Base-by-base conservation (phyloP, 2,113 vertebrate genomes). In the Vulpes ferrilata region DNA sequence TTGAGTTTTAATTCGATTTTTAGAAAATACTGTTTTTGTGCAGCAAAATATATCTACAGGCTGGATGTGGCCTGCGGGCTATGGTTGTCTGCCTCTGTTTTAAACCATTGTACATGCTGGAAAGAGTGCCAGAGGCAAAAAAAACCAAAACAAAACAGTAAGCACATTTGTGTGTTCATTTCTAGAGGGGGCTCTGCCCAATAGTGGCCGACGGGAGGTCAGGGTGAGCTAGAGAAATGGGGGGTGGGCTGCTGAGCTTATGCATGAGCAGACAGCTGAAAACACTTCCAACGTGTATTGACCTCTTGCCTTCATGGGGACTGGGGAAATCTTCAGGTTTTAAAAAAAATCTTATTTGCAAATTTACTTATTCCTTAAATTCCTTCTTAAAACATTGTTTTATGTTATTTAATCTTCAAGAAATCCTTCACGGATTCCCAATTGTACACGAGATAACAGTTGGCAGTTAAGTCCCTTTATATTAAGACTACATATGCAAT, bases 351-450 rank as follows among this genome's bases (percentile, higher is more conserved):
- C 95, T 93, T 97, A 97, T 97, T 98, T 97, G 97, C 88, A 98
- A 96, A 98, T 97, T 76, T 97, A 98, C 97, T 97, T 98, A 96
- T 82, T 90, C 90, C 90, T 97, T 97, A 96, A 97, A 97, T 92
- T 98, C 90, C 84, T 97, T 98, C 88, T 96, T 96, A 97, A 97
- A 98, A 97, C 73, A 97, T 93, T 78, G 82, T 91, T 97, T 93
- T 91, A 79, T 95, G 93, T 86, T 97, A 96, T 96, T 97, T 96
- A 96, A 97, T 98, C 97, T 93, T 95, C 48, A 62, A 5, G 17
- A 96, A 97, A 97, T 97, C 96, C 93, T 97, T 95, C 89, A 97
- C 88, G 97, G 88, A 97, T 93, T 98, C 94, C 89, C 97, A 96
- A 2, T 27, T 90, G 97, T 95, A 96, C 90, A 95, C 84, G 94